phyloP scores from a whole-genome alignment of 2,797 vertebrate species.

The Coluber constrictor region DNA sequence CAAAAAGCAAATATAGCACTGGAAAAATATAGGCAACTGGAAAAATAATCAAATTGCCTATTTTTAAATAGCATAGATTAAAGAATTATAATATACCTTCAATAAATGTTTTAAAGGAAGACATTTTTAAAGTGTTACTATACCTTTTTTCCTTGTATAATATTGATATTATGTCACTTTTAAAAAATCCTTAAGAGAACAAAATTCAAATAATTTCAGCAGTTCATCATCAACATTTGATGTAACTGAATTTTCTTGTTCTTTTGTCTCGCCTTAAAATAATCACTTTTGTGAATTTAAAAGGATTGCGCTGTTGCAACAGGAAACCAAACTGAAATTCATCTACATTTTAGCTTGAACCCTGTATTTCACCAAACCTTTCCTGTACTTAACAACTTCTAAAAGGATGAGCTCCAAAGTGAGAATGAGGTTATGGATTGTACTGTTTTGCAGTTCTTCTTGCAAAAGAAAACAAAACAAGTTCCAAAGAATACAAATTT shows the following conservation, averaged over 20 bases:
- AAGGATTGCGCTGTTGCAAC: conserved; percentile 1
- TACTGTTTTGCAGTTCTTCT: conserved; percentile 40
- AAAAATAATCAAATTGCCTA: neutral
- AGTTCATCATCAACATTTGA: conserved; percentile 16
- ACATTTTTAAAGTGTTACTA: neutral
- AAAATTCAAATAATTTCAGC: conserved; percentile 28
- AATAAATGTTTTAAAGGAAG: neutral
- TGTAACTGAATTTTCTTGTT: neutral
- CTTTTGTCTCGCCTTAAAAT: conserved; percentile 39
- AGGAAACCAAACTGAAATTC: conserved; percentile 20
- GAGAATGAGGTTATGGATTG: neutral
- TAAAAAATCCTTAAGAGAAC: conserved; percentile 21
- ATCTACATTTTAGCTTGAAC: conserved; percentile 25
- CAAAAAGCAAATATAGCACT: neutral
- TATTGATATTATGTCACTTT: conserved; percentile 26
- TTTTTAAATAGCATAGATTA: neutral
- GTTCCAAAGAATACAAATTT: neutral
- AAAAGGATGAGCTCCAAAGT: conserved; percentile 11
- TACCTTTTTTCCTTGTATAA: neutral
- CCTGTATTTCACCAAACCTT: conserved; percentile 33
- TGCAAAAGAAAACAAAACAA: conserved; percentile 6
- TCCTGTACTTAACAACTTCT: conserved; percentile 1
- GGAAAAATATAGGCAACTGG: neutral
- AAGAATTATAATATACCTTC: conserved; percentile 12
- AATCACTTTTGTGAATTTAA: conserved; percentile 43